phyloP scores from a whole-genome alignment of 2,888 invertebrate genomes.

The Drosophila buzzatii region DNA sequence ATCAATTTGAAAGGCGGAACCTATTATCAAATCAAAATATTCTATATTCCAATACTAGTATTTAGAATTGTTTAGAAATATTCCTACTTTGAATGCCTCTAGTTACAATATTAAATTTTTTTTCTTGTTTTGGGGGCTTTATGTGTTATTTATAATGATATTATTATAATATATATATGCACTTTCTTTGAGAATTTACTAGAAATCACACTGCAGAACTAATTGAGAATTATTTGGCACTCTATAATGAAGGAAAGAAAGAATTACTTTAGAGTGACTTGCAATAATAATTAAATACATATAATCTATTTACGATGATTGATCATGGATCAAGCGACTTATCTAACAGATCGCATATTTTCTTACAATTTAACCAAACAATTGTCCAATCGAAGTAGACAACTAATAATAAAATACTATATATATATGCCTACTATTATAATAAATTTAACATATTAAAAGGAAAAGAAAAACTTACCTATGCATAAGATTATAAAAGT shows the following conservation, averaged over 20 bases:
- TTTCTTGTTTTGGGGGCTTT: slow-evolving; percentile 13
- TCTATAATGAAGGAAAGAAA: slow-evolving; percentile 22
- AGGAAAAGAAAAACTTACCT: slow-evolving; percentile 35
- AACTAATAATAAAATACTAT: slow-evolving; percentile 47
- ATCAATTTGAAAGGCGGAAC: slow-evolving; percentile 11
- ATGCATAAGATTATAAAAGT: slow-evolving; percentile 75
- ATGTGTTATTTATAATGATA: slow-evolving; percentile 59
- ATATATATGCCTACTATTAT: slow-evolving; percentile 63
- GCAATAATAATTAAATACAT: slow-evolving; percentile 45
- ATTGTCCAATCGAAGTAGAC: slow-evolving; percentile 53
- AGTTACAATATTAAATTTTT: slow-evolving; percentile 10
- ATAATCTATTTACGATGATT: slow-evolving; percentile 43
- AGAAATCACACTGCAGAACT: slow-evolving; percentile 32
- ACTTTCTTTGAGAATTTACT: slow-evolving; percentile 67
- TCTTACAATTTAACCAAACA: slow-evolving; percentile 40
- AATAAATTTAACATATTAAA: slow-evolving; percentile 49
- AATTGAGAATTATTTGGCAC: slow-evolving; percentile 36
- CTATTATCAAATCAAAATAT: slow-evolving; percentile 47
- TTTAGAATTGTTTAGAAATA: slow-evolving; percentile 42
- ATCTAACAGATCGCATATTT: slow-evolving; percentile 50
- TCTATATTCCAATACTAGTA: slow-evolving; percentile 28
- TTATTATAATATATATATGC: slow-evolving; percentile 49
- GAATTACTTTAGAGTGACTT: slow-evolving; percentile 34
- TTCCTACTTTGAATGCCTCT: slow-evolving; percentile 38
- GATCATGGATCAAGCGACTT: slow-evolving; percentile 71